Evolutionary conservation across 2,888 invertebrate genomes (phyloP).

Genomic region (Sesia apiformis): DNA sequence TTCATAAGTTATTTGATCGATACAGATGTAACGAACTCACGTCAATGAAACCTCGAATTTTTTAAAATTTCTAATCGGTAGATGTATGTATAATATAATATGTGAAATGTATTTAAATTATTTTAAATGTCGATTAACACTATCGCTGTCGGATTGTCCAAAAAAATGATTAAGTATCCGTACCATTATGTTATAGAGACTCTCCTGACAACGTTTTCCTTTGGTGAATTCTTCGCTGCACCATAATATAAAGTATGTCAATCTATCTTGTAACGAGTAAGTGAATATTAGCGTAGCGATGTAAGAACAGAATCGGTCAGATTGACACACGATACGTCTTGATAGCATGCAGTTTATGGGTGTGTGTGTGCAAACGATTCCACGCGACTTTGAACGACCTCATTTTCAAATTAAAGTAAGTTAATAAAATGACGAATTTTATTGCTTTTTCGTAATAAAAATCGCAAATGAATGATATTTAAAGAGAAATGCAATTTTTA

Average conservation of each 20-base stretch:
- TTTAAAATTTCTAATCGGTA: slow-evolving; percentile 26
- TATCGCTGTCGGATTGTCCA: slow-evolving; percentile 54
- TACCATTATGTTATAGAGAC: not conserved
- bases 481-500: no score
- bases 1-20: slow-evolving; percentile 12
- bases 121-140: slow-evolving; percentile 17
- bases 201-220: slow-evolving; percentile 17
- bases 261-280: slow-evolving; percentile 50
- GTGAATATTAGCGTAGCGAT: slow-evolving; percentile 40
- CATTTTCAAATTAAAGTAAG: no score
- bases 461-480: no score
- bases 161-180: slow-evolving; percentile 23
- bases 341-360: not conserved
- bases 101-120: slow-evolving; percentile 23
- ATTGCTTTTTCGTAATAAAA: no score
- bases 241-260: slow-evolving; percentile 40
- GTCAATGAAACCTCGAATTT: slow-evolving; percentile 35
- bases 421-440: no score
- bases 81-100: slow-evolving; percentile 20
- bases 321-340: slow-evolving; percentile 17
- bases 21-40: slow-evolving; percentile 27
- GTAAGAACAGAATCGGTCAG: slow-evolving; percentile 40
- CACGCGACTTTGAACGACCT: no score
- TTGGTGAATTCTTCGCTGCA: slow-evolving; percentile 36
- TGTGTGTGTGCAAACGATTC: no score